Conservation (phyloP, 92 coral and sea anemone genomes). For the Zoanthus solanderi region DNA sequence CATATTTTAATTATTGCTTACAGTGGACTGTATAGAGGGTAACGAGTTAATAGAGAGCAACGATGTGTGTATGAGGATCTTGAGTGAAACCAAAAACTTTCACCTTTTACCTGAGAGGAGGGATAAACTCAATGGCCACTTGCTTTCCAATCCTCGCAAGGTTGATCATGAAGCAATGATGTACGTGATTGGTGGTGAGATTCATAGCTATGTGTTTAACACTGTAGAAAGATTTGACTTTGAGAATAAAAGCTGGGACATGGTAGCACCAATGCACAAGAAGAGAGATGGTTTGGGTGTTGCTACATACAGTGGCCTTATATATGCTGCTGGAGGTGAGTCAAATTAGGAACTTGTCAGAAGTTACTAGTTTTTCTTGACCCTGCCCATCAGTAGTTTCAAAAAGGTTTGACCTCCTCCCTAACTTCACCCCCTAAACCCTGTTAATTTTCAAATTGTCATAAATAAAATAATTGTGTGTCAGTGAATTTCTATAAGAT, state of each 20-base stretch:
- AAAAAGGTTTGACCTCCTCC: too few species aligned
- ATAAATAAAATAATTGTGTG: too few species aligned
- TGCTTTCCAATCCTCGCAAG: slow-evolving; percentile 69
- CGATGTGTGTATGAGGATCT: slow-evolving; percentile 81
- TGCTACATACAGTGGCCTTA: slow-evolving; percentile 81
- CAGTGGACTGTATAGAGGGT: slow-evolving; percentile 95
- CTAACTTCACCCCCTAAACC: too few species aligned
- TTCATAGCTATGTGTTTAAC: slow-evolving; percentile 90
- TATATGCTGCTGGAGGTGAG: slow-evolving; percentile 98
- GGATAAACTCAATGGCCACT: slow-evolving; percentile 64
- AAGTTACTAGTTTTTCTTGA: too few species aligned
- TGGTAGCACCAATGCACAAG: slow-evolving; percentile 80
- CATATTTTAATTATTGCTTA: slow-evolving; percentile 2
- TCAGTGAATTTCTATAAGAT: too few species aligned
- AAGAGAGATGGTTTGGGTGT: slow-evolving; percentile 97
- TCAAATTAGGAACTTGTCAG: neutral
- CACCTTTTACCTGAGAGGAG: slow-evolving; percentile 94
- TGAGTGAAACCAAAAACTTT: slow-evolving; percentile 91
- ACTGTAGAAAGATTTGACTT: slow-evolving; percentile 82
- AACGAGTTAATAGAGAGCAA: slow-evolving; percentile 80
- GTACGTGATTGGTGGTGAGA: slow-evolving; percentile 94
- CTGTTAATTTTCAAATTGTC: too few species aligned
- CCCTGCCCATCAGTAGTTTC: too few species aligned
- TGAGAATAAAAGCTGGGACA: slow-evolving; percentile 81
- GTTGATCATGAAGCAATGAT: slow-evolving; percentile 76